Conservation (phyloP, 2,797 vertebrate species). For the Coilia nasus region DNA sequence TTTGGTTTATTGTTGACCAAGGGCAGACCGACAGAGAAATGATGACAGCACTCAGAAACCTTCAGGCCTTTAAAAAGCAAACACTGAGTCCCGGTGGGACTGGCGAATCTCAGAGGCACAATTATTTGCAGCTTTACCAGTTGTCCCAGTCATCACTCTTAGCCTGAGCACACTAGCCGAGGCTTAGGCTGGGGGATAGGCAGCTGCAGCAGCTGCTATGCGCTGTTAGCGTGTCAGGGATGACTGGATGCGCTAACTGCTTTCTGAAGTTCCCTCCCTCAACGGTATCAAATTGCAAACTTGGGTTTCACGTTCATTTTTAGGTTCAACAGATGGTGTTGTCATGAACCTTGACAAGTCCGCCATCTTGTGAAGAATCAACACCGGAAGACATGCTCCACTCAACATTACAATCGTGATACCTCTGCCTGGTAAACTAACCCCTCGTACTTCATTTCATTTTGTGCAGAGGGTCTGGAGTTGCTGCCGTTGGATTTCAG, state of each 20-base stretch:
- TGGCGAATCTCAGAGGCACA: conserved; percentile 37
- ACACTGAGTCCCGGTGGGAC: conserved; percentile 35
- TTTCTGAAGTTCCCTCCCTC: conserved; percentile 37
- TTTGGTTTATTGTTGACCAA: neutral
- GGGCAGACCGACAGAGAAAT: neutral
- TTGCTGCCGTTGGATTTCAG: too few species aligned
- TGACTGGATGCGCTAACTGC: conserved; percentile 37
- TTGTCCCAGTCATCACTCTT: conserved; percentile 51
- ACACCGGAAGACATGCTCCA: neutral
- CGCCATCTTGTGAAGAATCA: conserved; percentile 13
- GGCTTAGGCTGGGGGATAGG: conserved; percentile 33
- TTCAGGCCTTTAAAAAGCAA: conserved; percentile 14
- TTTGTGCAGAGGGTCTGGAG: too few species aligned
- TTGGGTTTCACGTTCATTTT: conserved; percentile 20
- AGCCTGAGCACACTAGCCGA: conserved; percentile 40
- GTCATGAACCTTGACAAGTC: neutral
- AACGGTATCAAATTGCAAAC: conserved; percentile 42
- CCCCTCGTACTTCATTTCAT: too few species aligned
- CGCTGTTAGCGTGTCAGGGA: conserved; percentile 47
- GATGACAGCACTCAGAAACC: neutral
- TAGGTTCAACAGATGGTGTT: conserved; percentile 29
- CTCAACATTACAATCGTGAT: neutral
- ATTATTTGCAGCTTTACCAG: conserved; percentile 46
- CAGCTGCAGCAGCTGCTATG: conserved; percentile 43
- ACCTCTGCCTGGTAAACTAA: too few species aligned